A percentile compares a stretch with the other conserved stretches of the same genome.
These are phyloP conservation scores for Lasioglossum malachurum DNA, from an alignment of 2,888 invertebrate genomes.

Conservation along the genomic window DNA sequence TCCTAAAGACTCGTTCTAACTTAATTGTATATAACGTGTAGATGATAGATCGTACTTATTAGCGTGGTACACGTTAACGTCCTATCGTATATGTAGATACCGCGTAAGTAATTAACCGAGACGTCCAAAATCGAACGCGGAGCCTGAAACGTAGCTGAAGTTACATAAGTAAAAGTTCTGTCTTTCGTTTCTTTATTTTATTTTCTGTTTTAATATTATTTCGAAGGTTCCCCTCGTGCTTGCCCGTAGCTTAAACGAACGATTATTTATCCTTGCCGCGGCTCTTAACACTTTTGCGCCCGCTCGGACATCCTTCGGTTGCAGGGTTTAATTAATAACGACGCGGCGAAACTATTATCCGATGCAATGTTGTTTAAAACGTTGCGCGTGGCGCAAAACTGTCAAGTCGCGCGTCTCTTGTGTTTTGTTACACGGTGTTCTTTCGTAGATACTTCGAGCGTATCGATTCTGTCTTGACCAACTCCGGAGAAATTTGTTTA, in stretches of 20 bases:
- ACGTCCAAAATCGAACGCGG: constrained; percentile 52
- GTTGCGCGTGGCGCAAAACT: background rate
- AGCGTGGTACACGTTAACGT: constrained; percentile 43
- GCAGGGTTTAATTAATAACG: background rate
- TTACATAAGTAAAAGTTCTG: background rate
- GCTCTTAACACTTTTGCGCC: constrained; percentile 15
- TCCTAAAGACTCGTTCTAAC: constrained; percentile 71
- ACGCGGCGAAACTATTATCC: background rate
- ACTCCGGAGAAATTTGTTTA: background rate
- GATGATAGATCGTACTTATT: constrained; percentile 62
- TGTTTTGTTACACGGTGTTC: background rate
- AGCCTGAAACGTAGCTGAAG: constrained; percentile 50
- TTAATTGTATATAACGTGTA: constrained; percentile 70
- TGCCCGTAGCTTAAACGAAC: background rate
- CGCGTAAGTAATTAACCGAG: constrained; percentile 44
- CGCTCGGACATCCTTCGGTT: background rate
- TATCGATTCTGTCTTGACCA: background rate
- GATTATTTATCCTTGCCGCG: background rate
- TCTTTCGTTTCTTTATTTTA: constrained; percentile 9
- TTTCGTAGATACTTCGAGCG: background rate
- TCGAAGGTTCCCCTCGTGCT: constrained; percentile 33
- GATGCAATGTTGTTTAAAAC: background rate
- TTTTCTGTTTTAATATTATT: constrained; percentile 12
- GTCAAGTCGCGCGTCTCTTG: background rate
- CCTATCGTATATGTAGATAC: constrained; percentile 51